Evolutionary conservation across 2,888 invertebrate genomes (phyloP).

Genomic region (Corbicula japonica): DNA sequence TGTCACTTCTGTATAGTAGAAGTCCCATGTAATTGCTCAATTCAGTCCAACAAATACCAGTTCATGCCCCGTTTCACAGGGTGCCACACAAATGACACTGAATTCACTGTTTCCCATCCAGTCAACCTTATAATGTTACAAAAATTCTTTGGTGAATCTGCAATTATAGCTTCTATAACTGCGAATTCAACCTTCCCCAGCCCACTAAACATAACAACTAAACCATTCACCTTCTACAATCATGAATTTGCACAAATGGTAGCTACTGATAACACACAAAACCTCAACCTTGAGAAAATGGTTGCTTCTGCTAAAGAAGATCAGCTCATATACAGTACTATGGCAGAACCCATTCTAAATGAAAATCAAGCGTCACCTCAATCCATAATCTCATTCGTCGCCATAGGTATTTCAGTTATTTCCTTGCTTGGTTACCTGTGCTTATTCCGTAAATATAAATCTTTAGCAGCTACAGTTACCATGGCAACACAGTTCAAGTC

Average conservation of each 20-base stretch:
- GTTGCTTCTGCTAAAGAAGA: no score
- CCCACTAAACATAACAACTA: no score
- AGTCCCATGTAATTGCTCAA: slow-evolving; percentile 3
- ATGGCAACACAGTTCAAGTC: no score
- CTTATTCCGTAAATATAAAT: no score
- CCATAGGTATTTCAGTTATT: neutral
- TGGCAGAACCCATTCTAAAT: neutral
- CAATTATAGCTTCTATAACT: neutral
- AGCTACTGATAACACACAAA: neutral
- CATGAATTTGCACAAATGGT: slow-evolving; percentile 2
- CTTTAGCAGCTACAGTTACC: no score
- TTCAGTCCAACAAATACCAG: neutral
- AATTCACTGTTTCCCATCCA: neutral
- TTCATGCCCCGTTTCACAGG: neutral
- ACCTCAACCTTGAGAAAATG: slow-evolving; percentile 6
- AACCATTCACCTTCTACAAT: neutral
- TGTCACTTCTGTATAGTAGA: slow-evolving; percentile 5
- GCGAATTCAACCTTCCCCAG: slow-evolving; percentile 3
- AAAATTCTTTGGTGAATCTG: neutral
- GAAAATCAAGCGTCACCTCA: no score
- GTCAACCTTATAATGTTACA: slow-evolving; percentile 6
- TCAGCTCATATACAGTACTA: neutral
- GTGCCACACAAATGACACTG: neutral
- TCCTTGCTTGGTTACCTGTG: neutral
- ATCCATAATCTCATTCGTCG: neutral